phyloP scores from a whole-genome alignment of 2,888 invertebrate genomes.

The Protonemura montana region DNA sequence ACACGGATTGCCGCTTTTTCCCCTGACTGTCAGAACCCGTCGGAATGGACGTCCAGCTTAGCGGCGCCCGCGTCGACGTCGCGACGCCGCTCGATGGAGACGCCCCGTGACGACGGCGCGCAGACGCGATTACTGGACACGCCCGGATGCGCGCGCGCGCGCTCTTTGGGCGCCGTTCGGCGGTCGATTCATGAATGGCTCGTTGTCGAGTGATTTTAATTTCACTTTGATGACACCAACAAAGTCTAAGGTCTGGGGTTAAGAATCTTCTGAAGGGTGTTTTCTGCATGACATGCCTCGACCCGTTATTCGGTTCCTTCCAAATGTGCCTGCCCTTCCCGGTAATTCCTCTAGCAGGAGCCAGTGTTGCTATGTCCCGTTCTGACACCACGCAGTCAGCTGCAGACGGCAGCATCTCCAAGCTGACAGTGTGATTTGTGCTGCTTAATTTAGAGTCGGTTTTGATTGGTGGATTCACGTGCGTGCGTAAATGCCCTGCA shows the following conservation, averaged over 20 bases:
- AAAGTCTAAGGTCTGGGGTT: background rate
- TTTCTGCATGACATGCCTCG: too few species aligned
- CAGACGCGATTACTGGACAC: constrained; percentile 50
- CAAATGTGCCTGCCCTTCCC: too few species aligned
- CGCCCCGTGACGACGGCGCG: constrained; percentile 43
- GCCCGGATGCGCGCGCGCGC: background rate
- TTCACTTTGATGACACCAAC: background rate
- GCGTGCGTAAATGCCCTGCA: background rate
- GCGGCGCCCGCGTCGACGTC: constrained; percentile 15
- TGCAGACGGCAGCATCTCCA: background rate
- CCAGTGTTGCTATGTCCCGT: too few species aligned
- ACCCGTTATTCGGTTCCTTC: too few species aligned
- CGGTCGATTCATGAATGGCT: background rate
- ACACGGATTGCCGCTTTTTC: constrained; percentile 44
- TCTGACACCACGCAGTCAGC: background rate
- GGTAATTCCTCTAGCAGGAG: too few species aligned
- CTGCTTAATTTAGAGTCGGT: background rate
- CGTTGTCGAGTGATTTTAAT: too few species aligned
- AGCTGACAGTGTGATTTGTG: background rate
- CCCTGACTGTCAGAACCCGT: background rate
- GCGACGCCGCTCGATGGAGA: constrained; percentile 28
- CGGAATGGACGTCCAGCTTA: background rate
- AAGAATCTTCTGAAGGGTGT: background rate
- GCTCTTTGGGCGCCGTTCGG: background rate
- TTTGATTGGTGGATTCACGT: background rate